Evolutionary conservation across 2,797 vertebrate genomes (phyloP), one percentile per base, ranked within the genome.

Genomic region (Phrynocephalus guinanensis): DNA sequence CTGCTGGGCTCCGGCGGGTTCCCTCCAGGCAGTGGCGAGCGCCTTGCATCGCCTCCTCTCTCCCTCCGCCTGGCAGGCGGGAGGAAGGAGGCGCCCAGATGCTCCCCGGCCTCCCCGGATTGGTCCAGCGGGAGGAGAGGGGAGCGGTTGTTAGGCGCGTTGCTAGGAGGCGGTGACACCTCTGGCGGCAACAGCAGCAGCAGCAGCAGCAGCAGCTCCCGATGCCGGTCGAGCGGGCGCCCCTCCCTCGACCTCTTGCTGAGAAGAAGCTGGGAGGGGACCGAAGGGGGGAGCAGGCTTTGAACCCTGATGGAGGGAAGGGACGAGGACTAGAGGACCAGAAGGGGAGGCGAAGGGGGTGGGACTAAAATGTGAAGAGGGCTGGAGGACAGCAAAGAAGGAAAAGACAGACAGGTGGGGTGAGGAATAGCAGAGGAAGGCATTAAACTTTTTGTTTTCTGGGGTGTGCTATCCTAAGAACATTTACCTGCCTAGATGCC

Each of bases 81-180:
- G 38, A 66, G 70, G 87, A 89, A 90, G 92, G 83, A 95, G 96
- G 73, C 90, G 93, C 94, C 95, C 96, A 93, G 96, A 95, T 95
- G 95, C 91, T 90, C 94, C 95, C 92, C 22, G 73, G 33, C 78
- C 92, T 33, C 77, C 95, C 92, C 97, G 95, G 95, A 99, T 98
- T 99, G 98, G 98, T 97, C 97, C 97, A 93, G 92, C 83, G 93
- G 97, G 97, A 98, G 97, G 97, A 97, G 98, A 97, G 97, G 98
- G 97, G 98, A 97, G 95, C 95, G 93, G 98, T 99, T 98, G 98
- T 98, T 98, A 98, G 97, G 98, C 97, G 97, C 96, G 98, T 96
- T 97, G 97, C 98, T 97, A 95, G 94, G 98, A 96, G 93, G 96
- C 93, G 89, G 96, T 98, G 98, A 98, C 97, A 98, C 97, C 92